Percentiles rank a stretch among this genome's conserved stretches.
Evolutionary conservation across 2,113 vertebrate genomes (phyloP).

Genomic region (Bubo blakistoni): DNA sequence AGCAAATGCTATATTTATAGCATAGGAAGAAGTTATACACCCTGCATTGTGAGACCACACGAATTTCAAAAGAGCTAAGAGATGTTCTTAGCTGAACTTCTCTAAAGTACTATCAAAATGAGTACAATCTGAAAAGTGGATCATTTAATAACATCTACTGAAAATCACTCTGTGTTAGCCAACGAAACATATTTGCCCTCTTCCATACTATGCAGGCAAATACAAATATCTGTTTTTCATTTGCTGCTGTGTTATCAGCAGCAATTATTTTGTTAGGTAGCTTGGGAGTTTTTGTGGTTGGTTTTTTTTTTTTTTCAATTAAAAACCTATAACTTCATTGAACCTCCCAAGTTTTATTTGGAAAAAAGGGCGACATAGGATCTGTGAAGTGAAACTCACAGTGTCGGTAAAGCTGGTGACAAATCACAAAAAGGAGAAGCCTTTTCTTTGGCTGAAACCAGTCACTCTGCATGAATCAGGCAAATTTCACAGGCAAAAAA

Average conservation of each 20-base stretch:
- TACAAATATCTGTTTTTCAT: neutral
- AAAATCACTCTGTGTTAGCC: neutral
- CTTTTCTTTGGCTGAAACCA: slow-evolving; percentile 18
- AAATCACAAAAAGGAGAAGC: slow-evolving; percentile 37
- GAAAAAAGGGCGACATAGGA: neutral
- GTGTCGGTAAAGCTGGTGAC: neutral
- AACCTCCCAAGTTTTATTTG: neutral
- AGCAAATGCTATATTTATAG: neutral
- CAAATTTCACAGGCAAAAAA: neutral
- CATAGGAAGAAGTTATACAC: neutral
- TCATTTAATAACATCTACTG: neutral
- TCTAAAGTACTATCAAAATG: neutral
- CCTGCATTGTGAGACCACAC: neutral
- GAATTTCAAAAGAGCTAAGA: neutral
- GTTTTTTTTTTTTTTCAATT: neutral
- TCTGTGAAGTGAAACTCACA: slow-evolving; percentile 37
- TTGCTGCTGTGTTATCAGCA: neutral
- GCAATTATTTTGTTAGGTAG: neutral
- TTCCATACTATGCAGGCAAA: neutral
- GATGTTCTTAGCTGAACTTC: neutral
- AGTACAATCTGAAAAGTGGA: neutral
- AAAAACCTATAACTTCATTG: neutral
- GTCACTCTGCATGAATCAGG: neutral
- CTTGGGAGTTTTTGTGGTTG: neutral
- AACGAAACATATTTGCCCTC: neutral